Conservation (phyloP, 2,113 vertebrate genomes). For the Ramphastos sulfuratus region DNA sequence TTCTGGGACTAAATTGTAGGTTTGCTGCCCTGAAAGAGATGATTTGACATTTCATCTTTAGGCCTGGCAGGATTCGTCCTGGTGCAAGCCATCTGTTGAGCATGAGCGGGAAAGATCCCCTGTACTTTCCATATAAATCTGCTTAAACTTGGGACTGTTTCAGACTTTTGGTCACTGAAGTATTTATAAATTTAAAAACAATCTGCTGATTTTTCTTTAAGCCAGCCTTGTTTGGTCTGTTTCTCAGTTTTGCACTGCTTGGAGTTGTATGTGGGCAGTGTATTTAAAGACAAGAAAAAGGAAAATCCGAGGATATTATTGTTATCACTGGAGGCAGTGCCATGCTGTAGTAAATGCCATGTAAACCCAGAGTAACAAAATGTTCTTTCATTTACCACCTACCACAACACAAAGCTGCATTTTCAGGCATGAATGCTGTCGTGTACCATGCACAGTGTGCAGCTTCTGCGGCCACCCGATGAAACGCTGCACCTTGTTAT, state of each 20-base stretch:
- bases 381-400: neutral
- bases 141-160: neutral
- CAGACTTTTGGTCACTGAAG: neutral
- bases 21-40: neutral
- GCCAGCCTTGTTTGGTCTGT: neutral
- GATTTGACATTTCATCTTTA: neutral
- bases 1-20: neutral
- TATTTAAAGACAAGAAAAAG: neutral
- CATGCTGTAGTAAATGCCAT: neutral
- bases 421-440: neutral
- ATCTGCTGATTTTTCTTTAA: slow-evolving; percentile 6
- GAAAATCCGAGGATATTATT: neutral
- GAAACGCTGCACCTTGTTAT: neutral
- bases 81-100: neutral
- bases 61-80: neutral
- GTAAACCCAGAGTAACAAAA: slow-evolving; percentile 3
- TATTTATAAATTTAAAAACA: neutral
- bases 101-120: neutral
- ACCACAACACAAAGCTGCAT: neutral
- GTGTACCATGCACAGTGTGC: accelerated
- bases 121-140: slow-evolving; percentile 11
- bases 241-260: neutral
- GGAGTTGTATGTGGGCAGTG: neutral
- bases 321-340: neutral
- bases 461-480: neutral